Evolutionary conservation across 1,140 invertebrate species (phyloP).

Genomic region (Drosophila repletoides): DNA sequence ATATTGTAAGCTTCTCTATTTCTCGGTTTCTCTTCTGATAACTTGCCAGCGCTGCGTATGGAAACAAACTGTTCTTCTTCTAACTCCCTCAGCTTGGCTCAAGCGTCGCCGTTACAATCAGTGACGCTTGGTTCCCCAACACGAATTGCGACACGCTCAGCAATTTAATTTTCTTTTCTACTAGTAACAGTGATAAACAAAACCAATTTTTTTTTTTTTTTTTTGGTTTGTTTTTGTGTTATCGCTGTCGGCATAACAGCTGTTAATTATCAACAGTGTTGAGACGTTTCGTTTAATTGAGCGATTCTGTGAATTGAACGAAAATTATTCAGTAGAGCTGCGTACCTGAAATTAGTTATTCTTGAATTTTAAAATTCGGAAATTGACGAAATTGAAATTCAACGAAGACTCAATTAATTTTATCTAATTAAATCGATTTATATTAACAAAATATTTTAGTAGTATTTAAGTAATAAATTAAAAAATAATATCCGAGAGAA

Average conservation of each 20-base stretch:
- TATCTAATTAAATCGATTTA: too few species aligned
- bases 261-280: too few species aligned
- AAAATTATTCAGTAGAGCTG: too few species aligned
- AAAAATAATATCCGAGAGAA: too few species aligned
- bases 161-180: slow-evolving; percentile 20
- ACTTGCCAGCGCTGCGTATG: slow-evolving; percentile 32
- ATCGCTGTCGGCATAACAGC: slow-evolving; percentile 28
- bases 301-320: too few species aligned
- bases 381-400: too few species aligned
- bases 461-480: too few species aligned
- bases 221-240: slow-evolving; percentile 21
- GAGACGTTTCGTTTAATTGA: too few species aligned
- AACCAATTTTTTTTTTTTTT: slow-evolving; percentile 17
- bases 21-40: neutral
- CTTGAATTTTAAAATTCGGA: too few species aligned
- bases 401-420: too few species aligned
- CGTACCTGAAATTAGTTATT: too few species aligned
- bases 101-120: slow-evolving; percentile 41
- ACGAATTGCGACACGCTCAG: slow-evolving; percentile 27
- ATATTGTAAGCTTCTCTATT: slow-evolving; percentile 44
- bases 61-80: slow-evolving; percentile 2
- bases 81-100: neutral
- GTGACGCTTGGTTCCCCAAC: slow-evolving; percentile 21
- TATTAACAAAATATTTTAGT: too few species aligned
- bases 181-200: slow-evolving; percentile 16